Evolutionary conservation across 2,888 invertebrate species (phyloP), one percentile per base, ranked within the genome.

Genomic region (Drosophila ezoana): DNA sequence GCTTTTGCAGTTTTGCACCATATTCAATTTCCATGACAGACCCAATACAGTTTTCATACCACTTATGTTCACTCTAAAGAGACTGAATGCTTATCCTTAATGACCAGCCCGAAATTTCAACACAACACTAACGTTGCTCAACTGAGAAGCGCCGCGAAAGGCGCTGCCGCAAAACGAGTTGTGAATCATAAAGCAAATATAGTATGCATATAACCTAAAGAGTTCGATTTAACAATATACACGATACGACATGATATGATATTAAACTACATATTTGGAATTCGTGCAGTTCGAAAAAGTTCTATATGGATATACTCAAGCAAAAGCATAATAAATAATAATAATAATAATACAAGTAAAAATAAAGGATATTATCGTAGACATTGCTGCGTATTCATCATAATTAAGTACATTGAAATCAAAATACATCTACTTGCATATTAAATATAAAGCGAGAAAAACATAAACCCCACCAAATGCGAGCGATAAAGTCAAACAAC

Each of bases 401-500:
- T 35, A 38, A 37, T 45, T 32, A 48, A 48, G 48, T 38, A 59
- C 28, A 69, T 59, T 48, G 32, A 59, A 72, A 69, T 69, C 40
- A 56, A 71, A 71, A 59, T 33, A 58, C 58, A 72, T 53, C 41
- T 33, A 72, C 52, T 72, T 57, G 47, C 43, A 52, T 60, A 69
- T 40, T 18, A 49, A 35, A 56, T 33, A 64, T 52, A 52, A 56
- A 41, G 40, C 49, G 44, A 58, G 45, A 58, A 40, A 43, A 28
- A 59, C 62, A 76, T 66, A 66, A 66, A 77, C 77, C 77, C 77
- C 77, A 78, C 77, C 77, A 75, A 73, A 76, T 57, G 62, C 63
- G 69, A 80, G 78, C 78, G 69, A 81, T 72, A 72, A 77, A 75
- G 77, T 64, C 58, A 72, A 70, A 72, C 49, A 80, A 78, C 79